These are phyloP conservation scores for Garrulus glandarius DNA, from an alignment of 2,797 vertebrate genomes.

Conservation along the genomic window DNA sequence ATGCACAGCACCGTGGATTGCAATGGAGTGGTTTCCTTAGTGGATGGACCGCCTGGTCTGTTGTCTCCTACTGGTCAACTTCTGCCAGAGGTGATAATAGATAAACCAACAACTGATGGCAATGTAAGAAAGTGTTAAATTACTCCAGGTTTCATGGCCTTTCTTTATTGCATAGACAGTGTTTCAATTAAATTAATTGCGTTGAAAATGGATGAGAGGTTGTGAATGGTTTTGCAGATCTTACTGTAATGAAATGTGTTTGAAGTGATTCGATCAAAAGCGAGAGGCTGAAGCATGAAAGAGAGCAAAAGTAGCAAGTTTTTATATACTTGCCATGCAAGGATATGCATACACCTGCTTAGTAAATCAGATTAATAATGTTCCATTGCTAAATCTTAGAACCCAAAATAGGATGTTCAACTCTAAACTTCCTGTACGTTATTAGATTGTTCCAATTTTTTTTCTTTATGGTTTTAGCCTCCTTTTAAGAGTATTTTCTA, in stretches of 20 bases:
- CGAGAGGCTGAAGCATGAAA: not conserved
- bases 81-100: conserved; percentile 90
- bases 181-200: conserved; percentile 14
- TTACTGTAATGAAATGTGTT: not conserved
- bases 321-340: not conserved
- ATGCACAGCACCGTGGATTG: conserved; percentile 90
- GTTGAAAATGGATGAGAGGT: not conserved
- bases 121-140: conserved; percentile 85
- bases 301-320: not conserved
- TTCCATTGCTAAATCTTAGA: not conserved
- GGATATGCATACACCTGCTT: not conserved
- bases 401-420: not conserved
- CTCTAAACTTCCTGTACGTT: not conserved
- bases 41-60: conserved; percentile 80
- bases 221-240: conserved; percentile 49
- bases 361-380: not conserved
- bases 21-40: conserved; percentile 89
- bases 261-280: not conserved
- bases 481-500: not conserved
- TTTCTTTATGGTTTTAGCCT: not conserved
- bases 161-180: not conserved
- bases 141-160: conserved; percentile 43
- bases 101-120: conserved; percentile 85
- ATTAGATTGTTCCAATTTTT: not conserved
- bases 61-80: conserved; percentile 83